Evolutionary conservation across 2,113 vertebrate genomes (phyloP), one percentile per base, ranked within the genome.

Genomic region (Edolisoma coerulescens): DNA sequence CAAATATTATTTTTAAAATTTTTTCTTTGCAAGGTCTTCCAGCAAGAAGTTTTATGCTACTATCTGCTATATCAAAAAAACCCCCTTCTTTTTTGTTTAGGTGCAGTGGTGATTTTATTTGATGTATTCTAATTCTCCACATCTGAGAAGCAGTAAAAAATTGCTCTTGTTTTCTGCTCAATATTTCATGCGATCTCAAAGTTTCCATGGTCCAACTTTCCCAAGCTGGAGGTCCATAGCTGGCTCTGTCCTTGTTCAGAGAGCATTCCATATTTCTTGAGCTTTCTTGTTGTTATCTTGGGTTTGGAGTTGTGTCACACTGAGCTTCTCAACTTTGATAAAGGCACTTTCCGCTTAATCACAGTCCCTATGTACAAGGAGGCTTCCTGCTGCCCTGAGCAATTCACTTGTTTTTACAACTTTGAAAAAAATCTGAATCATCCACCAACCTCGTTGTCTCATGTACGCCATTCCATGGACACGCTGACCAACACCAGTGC

Each of bases 401-500:
- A 19, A 16, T 59, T 42, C 16, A 33, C 10, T 79, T 44, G 16
- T 10, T 88, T 92, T 60, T 65, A 35, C 26, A 57, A 4, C 18
- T 50, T 1, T 4, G 33, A 22, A 71, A 76, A 71, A 73, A 78
- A 10, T 10, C 13, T 1, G 32, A 30, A 28, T 60, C 3, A 8
- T 5, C 22, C 70, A 24, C 30, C 47, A 24, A 4, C 13, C 24
- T 45, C 23, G 18, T 20, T 67, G 41, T 41, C 28, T 44, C 22
- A 1, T 7, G 3, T 4, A 0, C 28, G 54, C 6, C 3, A 2
- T 27, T n/a, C 26, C 35, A 7, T 4, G 27, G 37, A 7, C 33
- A 5, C 1, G 0, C 6, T 20, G n/a, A 11, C 14, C 53, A 73
- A 30, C 70, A 7, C 13, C 27, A 5, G 52, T 52, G 56, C 39